phyloP scores from a whole-genome alignment of 2,797 vertebrate genomes.

The Thaleichthys pacificus region DNA sequence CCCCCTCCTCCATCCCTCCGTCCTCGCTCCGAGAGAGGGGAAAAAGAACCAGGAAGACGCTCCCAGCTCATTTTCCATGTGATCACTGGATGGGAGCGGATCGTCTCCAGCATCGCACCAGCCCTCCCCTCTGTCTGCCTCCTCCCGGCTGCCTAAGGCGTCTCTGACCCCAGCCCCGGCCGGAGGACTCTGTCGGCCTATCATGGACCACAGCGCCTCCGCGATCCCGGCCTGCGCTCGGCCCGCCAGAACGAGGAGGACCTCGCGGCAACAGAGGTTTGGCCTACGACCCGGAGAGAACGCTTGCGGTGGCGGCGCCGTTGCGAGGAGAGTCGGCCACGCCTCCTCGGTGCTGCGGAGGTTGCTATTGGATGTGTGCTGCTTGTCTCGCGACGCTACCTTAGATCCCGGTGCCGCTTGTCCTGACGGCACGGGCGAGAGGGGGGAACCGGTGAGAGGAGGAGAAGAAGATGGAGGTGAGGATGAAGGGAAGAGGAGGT shows the following conservation, averaged over 20 bases:
- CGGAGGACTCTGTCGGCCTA: not conserved
- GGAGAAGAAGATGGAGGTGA: slow-evolving; percentile 8
- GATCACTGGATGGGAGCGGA: not conserved
- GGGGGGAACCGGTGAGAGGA: slow-evolving; percentile 11
- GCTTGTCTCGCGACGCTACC: slow-evolving; percentile 31
- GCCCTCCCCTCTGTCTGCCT: not conserved
- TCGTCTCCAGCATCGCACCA: too few species aligned
- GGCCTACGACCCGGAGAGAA: slow-evolving; percentile 30
- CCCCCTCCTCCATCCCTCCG: not conserved
- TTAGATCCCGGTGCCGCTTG: not conserved
- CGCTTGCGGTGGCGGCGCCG: slow-evolving; percentile 9
- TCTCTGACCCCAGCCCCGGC: not conserved
- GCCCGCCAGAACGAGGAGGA: slow-evolving; percentile 8
- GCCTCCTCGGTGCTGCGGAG: slow-evolving; percentile 34
- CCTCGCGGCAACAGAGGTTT: not conserved
- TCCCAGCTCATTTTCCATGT: slow-evolving; percentile 32
- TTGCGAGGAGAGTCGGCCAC: slow-evolving; percentile 13
- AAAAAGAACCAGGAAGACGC: slow-evolving; percentile 27
- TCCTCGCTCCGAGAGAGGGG: slow-evolving; percentile 6
- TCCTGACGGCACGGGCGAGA: slow-evolving; percentile 1
- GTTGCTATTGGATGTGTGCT: slow-evolving; percentile 47
- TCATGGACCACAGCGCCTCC: slow-evolving; percentile 31
- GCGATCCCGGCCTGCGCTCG: slow-evolving; percentile 29
- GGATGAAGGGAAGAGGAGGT: not conserved
- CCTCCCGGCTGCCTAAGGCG: not conserved